phyloP scores from a whole-genome alignment of 1,140 invertebrate genomes.

The Drosophila repleta region DNA sequence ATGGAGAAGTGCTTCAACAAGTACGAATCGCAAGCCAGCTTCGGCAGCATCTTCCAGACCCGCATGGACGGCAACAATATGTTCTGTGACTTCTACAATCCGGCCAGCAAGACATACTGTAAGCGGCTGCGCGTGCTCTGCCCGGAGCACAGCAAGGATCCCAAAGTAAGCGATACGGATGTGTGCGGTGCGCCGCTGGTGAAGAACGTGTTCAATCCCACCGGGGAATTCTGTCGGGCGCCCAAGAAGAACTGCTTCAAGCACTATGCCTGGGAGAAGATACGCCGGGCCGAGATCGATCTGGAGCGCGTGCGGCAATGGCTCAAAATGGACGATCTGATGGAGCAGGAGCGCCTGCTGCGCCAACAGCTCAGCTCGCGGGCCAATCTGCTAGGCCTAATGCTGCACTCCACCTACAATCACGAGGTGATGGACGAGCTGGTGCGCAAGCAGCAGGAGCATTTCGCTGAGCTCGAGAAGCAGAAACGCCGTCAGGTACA shows the following conservation, averaged over 20 bases:
- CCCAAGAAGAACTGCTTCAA: constrained; percentile 96
- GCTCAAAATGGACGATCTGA: constrained; percentile 97
- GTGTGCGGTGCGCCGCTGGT: constrained; percentile 97
- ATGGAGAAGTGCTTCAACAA: constrained; percentile 98
- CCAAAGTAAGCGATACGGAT: constrained; percentile 92
- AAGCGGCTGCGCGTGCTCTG: constrained; percentile 97
- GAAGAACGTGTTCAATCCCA: constrained; percentile 91
- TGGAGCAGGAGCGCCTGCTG: constrained; percentile 97
- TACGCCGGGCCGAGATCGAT: constrained; percentile 94
- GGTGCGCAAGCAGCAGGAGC: constrained; percentile 75
- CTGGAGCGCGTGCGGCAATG: constrained; percentile 92
- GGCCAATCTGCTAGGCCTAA: constrained; percentile 94
- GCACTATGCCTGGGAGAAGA: constrained; percentile 98
- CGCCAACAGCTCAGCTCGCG: constrained; percentile 93
- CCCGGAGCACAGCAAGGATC: constrained; percentile 98
- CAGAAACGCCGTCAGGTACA: constrained; percentile 57
- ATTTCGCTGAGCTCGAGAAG: constrained; percentile 65
- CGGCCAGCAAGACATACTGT: constrained; percentile 95
- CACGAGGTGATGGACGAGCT: constrained; percentile 93
- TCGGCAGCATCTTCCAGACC: constrained; percentile 97
- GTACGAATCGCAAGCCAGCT: constrained; percentile 98
- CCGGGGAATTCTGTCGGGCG: constrained; percentile 88
- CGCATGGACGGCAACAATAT: constrained; percentile 96
- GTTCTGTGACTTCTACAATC: constrained; percentile 99
- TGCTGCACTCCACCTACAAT: constrained; percentile 97